A percentile compares a stretch with the other conserved stretches of the same genome.
Conservation (phyloP, 2,888 invertebrate species). For the Mactromeris polynyma region DNA sequence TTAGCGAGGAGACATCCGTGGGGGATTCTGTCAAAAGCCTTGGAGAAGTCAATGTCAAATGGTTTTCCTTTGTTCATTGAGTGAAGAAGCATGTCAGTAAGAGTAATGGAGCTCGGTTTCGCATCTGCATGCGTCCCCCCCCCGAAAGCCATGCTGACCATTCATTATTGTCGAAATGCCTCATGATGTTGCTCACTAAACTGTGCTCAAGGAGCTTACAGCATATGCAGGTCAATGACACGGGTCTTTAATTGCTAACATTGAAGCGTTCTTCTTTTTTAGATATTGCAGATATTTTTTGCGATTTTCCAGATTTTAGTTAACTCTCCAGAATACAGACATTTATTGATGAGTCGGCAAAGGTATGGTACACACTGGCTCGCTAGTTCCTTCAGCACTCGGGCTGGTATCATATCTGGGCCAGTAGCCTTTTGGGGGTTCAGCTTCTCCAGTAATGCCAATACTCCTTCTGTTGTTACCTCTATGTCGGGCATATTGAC, state of each 20-base stretch:
- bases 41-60: constrained; percentile 31
- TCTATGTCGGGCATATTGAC: too few species aligned
- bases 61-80: background rate
- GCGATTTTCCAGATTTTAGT: background rate
- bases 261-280: background rate
- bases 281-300: background rate
- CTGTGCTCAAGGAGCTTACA: background rate
- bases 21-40: constrained; percentile 52
- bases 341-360: too few species aligned
- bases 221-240: background rate
- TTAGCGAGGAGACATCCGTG: constrained; percentile 39
- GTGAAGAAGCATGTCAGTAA: background rate
- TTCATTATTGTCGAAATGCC: too few species aligned
- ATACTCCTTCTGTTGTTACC: too few species aligned
- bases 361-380: too few species aligned
- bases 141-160: background rate
- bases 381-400: too few species aligned
- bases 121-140: background rate
- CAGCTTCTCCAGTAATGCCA: too few species aligned
- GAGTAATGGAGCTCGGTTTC: background rate
- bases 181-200: too few species aligned
- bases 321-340: too few species aligned
- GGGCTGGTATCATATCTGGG: too few species aligned
- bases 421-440: too few species aligned
- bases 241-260: background rate